Conservation (phyloP, 2,113 vertebrate genomes). For the Columbina picui region DNA sequence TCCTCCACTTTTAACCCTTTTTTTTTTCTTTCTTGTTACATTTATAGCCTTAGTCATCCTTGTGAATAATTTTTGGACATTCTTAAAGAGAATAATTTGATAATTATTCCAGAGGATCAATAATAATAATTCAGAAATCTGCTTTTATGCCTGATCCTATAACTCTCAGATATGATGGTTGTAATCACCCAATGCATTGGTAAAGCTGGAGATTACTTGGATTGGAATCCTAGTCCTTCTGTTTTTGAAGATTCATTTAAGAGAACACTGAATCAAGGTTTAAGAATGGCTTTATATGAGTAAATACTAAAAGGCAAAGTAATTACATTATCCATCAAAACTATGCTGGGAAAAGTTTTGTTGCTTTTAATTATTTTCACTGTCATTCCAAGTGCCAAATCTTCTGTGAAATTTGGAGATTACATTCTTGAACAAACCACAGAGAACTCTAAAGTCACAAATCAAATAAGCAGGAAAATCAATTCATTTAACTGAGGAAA, state of each 20-base stretch:
- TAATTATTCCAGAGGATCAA: not conserved
- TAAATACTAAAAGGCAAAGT: not conserved
- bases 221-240: not conserved
- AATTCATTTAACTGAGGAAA: constrained; percentile 68
- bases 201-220: not conserved
- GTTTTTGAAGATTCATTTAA: not conserved
- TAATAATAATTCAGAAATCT: not conserved
- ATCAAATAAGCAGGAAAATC: constrained; percentile 71
- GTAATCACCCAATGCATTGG: not conserved
- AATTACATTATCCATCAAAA: not conserved
- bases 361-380: constrained; percentile 3
- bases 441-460: constrained; percentile 41
- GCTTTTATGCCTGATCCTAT: not conserved
- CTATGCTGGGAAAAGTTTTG: not conserved
- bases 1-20: not conserved
- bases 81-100: not conserved
- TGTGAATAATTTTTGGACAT: not conserved
- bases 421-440: constrained; percentile 37
- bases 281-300: not conserved
- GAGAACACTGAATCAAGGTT: not conserved
- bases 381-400: constrained; percentile 19
- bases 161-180: not conserved
- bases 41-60: not conserved
- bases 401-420: constrained; percentile 52
- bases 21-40: not conserved